Percentiles rank a stretch among this genome's conserved stretches.
phyloP scores from a whole-genome alignment of 2,113 vertebrate species.

The Ranitomeya variabilis region DNA sequence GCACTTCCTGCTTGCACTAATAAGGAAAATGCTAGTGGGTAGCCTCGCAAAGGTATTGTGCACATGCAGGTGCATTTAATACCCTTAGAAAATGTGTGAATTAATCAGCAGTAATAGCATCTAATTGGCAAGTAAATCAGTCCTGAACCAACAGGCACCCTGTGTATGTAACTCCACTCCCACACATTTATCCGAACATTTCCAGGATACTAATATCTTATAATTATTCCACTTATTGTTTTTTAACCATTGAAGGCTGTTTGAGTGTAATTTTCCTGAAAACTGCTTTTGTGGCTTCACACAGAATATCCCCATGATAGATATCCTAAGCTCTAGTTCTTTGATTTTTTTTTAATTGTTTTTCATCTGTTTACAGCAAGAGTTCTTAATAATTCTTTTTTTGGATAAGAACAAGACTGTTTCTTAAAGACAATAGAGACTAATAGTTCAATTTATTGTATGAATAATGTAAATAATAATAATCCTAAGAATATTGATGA shows the following conservation, averaged over 20 bases:
- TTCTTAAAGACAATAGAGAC: neutral
- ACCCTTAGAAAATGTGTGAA: conserved; percentile 67
- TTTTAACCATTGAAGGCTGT: conserved; percentile 66
- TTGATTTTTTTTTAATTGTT: conserved; percentile 41
- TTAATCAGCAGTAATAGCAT: conserved; percentile 67
- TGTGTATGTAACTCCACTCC: conserved; percentile 64
- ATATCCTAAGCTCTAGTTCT: conserved; percentile 23
- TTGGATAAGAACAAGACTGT: neutral
- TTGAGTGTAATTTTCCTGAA: conserved; percentile 62
- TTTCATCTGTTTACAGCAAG: conserved; percentile 39
- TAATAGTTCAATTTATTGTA: neutral
- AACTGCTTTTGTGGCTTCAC: conserved; percentile 47
- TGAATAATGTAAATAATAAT: too few relatives aligned
- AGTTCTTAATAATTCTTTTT: conserved; percentile 15
- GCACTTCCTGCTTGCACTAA: conserved; percentile 56
- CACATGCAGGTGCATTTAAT: conserved; percentile 61
- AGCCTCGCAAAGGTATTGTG: conserved; percentile 57
- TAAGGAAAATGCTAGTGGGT: conserved; percentile 61
- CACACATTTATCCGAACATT: conserved; percentile 66
- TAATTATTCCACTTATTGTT: conserved; percentile 67
- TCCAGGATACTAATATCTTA: conserved; percentile 65
- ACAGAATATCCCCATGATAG: conserved; percentile 35
- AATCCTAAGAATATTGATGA: too few relatives aligned
- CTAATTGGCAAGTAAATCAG: conserved; percentile 65
- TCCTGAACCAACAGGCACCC: conserved; percentile 63